Percentiles rank a stretch among this genome's conserved stretches.
These are phyloP conservation scores for Zosterops hypoxanthus DNA, from an alignment of 2,113 vertebrate genomes.

Conservation along the genomic window DNA sequence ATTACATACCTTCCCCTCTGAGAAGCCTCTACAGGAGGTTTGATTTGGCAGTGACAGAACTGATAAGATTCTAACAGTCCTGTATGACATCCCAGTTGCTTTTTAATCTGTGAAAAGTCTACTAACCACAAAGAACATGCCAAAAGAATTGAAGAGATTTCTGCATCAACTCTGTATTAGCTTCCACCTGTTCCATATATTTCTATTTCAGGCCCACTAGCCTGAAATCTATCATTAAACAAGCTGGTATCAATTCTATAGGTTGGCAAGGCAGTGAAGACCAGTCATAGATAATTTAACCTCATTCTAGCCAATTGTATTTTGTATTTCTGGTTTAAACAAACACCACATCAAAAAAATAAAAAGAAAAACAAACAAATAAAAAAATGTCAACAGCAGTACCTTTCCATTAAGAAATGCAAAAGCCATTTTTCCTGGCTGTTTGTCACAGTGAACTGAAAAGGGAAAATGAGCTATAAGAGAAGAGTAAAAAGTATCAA, in stretches of 20 bases:
- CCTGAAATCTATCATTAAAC: conserved; percentile 23
- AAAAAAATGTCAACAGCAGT: conserved; percentile 46
- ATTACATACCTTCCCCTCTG: neutral
- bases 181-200: neutral
- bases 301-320: neutral
- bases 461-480: neutral
- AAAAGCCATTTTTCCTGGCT: neutral
- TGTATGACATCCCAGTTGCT: neutral
- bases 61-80: neutral
- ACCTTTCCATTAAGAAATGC: conserved; percentile 60
- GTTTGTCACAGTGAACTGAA: conserved; percentile 42
- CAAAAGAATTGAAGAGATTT: neutral
- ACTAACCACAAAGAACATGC: conserved; percentile 19
- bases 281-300: conserved; percentile 20
- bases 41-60: neutral
- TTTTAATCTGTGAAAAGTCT: conserved; percentile 37
- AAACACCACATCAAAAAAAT: neutral
- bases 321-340: neutral
- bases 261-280: conserved; percentile 15
- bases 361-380: neutral
- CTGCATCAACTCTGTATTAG: conserved; percentile 17
- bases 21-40: neutral
- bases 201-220: neutral
- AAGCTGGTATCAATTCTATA: neutral
- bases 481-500: neutral